These are phyloP conservation scores for Anas flavirostris DNA, from an alignment of 2,797 vertebrate species.

Conservation along the genomic window DNA sequence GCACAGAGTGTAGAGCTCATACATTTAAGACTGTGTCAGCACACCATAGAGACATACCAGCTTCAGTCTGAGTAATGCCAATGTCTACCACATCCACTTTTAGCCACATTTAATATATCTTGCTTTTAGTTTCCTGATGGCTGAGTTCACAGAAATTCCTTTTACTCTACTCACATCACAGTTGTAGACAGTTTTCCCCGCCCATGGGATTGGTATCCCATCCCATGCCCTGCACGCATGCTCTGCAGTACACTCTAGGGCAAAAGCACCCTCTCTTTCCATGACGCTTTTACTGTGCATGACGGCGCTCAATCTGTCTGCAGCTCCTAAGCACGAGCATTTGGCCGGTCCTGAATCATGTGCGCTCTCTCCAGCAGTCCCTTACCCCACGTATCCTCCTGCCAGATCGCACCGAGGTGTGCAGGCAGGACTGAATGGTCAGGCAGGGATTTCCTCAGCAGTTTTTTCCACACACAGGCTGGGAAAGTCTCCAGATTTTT, in stretches of 20 bases:
- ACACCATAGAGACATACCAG: not conserved
- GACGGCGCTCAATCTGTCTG: rapidly evolving
- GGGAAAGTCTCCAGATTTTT: not conserved
- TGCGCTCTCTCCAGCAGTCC: rapidly evolving
- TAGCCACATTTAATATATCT: constrained; percentile 15
- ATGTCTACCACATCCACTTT: not conserved
- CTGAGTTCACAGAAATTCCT: not conserved
- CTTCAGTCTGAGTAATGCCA: not conserved
- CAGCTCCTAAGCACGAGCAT: rapidly evolving
- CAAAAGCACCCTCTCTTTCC: not conserved
- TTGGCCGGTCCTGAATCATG: rapidly evolving
- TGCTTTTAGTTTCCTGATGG: not conserved
- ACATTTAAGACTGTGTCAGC: not conserved
- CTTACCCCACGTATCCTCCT: not conserved
- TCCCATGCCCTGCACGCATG: rapidly evolving
- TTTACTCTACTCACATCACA: not conserved
- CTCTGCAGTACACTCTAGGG: not conserved
- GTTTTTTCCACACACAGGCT: not conserved
- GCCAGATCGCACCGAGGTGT: not conserved
- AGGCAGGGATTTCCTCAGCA: not conserved
- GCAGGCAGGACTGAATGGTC: not conserved
- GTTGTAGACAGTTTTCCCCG: not conserved
- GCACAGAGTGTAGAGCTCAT: not conserved
- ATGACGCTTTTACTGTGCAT: not conserved
- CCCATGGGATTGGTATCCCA: rapidly evolving